Conservation (phyloP, 1,140 invertebrate species). For the Penaeus indicus region DNA sequence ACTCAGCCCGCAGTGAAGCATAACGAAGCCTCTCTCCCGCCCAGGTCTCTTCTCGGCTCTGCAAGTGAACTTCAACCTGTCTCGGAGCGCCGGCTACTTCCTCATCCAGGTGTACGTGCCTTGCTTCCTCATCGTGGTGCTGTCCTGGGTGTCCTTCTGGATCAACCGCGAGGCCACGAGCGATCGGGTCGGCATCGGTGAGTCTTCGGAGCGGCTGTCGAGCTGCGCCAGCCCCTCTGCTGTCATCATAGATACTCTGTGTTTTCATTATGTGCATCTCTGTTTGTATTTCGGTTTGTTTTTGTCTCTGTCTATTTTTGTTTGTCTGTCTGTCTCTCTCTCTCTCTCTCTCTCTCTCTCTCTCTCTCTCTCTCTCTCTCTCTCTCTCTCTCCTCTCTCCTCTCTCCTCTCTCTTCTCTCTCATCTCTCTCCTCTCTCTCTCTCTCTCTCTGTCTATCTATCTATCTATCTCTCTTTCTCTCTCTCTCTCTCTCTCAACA, state of each 20-base stretch:
- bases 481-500: background rate
- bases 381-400: too few species aligned
- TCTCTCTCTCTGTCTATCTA: background rate
- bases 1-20: too few species aligned
- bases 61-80: constrained; percentile 88
- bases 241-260: background rate
- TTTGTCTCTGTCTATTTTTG: background rate
- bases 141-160: constrained; percentile 98
- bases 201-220: constrained; percentile 61
- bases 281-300: background rate
- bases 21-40: background rate
- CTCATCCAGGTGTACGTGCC: constrained; percentile 90
- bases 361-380: background rate
- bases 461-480: too few species aligned
- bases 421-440: too few species aligned
- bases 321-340: background rate
- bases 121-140: constrained; percentile 92
- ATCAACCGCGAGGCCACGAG: constrained; percentile 95
- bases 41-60: constrained; percentile 80
- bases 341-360: background rate
- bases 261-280: background rate
- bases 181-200: constrained; percentile 86
- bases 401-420: too few species aligned
- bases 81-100: constrained; percentile 92
- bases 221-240: background rate